Conservation (phyloP, 2,797 vertebrate genomes). For the Picus viridis region DNA sequence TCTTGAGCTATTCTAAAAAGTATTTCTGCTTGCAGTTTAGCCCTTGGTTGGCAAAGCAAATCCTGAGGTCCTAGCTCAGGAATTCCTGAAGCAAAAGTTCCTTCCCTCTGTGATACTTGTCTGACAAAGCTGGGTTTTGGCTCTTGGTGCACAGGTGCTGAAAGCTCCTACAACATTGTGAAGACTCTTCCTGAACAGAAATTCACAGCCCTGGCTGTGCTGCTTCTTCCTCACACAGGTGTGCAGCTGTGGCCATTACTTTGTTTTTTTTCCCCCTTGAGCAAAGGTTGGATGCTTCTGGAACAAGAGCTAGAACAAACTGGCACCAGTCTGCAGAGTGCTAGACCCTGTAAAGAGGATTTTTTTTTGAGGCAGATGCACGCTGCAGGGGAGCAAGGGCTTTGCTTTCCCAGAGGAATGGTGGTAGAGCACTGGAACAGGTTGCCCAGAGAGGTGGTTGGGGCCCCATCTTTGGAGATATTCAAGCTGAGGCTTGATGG, state of each 20-base stretch:
- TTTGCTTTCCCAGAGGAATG: not conserved
- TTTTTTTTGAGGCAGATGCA: not conserved
- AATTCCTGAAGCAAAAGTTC: not conserved
- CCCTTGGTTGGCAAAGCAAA: not conserved
- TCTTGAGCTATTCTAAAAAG: conserved; percentile 21
- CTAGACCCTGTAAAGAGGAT: not conserved
- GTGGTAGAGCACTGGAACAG: too few relatives aligned
- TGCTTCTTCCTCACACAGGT: not conserved
- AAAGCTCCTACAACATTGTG: not conserved
- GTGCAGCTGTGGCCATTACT: not conserved
- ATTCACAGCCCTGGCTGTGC: not conserved
- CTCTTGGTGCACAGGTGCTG: not conserved
- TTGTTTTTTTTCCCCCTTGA: not conserved
- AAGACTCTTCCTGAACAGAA: not conserved
- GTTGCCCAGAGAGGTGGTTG: too few relatives aligned
- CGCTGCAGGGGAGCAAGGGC: not conserved
- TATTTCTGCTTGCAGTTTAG: conserved; percentile 8
- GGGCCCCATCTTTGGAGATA: too few relatives aligned
- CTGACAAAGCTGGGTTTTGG: not conserved
- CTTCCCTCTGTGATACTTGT: not conserved
- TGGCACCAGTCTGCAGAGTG: not conserved
- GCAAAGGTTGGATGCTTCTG: not conserved
- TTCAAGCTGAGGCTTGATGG: too few relatives aligned
- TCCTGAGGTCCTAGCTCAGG: not conserved
- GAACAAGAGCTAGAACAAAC: not conserved